phyloP scores from a whole-genome alignment of 2,888 invertebrate genomes.

The Sacculina carcini region DNA sequence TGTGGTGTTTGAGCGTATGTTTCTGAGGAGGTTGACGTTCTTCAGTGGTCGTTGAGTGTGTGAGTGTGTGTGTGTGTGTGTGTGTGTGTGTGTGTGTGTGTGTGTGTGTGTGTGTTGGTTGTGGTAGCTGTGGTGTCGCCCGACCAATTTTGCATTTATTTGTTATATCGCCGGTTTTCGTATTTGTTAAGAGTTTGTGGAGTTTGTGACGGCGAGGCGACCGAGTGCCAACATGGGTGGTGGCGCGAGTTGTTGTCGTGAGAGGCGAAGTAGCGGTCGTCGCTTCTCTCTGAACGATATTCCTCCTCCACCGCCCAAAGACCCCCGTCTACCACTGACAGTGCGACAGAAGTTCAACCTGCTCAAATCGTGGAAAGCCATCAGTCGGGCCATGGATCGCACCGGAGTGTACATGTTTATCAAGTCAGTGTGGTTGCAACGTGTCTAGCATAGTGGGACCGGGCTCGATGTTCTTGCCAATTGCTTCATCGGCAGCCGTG shows the following conservation, averaged over 20 bases:
- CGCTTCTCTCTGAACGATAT: slow-evolving; percentile 6
- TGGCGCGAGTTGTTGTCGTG: neutral
- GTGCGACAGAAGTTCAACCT: slow-evolving; percentile 67
- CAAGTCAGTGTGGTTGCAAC: too few species aligned
- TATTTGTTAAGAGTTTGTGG: neutral
- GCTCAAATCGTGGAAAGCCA: slow-evolving; percentile 73
- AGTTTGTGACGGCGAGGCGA: neutral
- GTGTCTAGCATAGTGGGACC: too few species aligned
- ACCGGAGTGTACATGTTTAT: slow-evolving; percentile 75
- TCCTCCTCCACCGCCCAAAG: slow-evolving; percentile 19
- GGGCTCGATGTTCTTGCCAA: too few species aligned
- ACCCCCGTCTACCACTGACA: slow-evolving; percentile 52
- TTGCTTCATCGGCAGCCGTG: too few species aligned
- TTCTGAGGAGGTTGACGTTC: neutral
- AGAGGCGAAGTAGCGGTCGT: neutral
- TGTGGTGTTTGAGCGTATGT: neutral
- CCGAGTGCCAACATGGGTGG: neutral
- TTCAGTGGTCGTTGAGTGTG: neutral
- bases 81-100: neutral
- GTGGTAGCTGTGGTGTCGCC: neutral
- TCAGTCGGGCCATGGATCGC: slow-evolving; percentile 59
- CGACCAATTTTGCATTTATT: neutral
- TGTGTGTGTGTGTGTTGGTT: neutral
- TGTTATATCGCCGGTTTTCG: neutral
- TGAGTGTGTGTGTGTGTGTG: neutral